Evolutionary conservation across 2,113 vertebrate genomes (phyloP).

Genomic region (Sitta europaea): DNA sequence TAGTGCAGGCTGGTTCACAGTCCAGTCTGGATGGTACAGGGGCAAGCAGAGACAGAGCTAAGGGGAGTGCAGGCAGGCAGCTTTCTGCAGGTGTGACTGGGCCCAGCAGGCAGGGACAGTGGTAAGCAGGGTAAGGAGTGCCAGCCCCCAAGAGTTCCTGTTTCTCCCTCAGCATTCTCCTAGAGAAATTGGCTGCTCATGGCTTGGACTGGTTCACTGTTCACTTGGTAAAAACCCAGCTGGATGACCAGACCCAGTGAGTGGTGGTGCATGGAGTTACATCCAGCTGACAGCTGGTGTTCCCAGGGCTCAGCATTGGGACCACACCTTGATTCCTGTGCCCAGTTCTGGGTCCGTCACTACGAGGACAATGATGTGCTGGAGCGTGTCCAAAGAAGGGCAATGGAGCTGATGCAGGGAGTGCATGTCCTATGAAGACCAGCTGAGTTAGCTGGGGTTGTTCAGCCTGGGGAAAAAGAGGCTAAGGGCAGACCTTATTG

Average conservation of each 20-base stretch:
- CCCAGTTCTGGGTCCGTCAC: not conserved
- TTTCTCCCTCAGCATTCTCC: not conserved
- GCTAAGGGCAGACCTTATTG: not conserved
- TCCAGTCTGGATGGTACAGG: not conserved
- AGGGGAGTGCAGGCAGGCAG: accelerated
- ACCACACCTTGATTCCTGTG: not conserved
- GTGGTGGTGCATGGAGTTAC: not conserved
- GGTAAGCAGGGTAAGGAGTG: accelerated
- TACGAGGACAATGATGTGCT: not conserved
- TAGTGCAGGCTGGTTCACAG: not conserved
- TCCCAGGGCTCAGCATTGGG: not conserved
- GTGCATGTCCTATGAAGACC: too few relatives aligned
- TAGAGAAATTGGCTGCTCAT: not conserved
- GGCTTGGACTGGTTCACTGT: not conserved
- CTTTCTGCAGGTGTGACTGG: accelerated
- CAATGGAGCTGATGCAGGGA: not conserved
- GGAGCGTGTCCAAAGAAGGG: not conserved
- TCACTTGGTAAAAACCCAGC: not conserved
- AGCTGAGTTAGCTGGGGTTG: not conserved
- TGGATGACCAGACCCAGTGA: not conserved
- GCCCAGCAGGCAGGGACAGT: not conserved
- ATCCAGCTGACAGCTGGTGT: not conserved
- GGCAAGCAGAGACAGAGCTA: not conserved
- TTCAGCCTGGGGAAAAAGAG: not conserved
- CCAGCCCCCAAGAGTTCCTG: not conserved